phyloP scores from a whole-genome alignment of 2,113 vertebrate genomes.

The Melanerpes aurifrons region DNA sequence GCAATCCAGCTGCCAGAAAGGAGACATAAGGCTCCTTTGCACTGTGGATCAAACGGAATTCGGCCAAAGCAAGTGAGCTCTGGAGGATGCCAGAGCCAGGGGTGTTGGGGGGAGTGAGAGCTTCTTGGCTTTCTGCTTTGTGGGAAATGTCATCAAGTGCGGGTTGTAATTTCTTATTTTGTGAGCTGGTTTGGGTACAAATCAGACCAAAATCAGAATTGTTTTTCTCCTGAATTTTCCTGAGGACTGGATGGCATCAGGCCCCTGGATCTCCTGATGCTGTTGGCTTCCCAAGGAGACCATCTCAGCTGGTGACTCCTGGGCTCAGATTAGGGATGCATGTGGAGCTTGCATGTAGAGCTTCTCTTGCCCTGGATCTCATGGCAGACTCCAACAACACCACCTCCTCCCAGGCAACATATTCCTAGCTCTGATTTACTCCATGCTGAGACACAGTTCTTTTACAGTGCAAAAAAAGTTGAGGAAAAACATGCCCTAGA shows the following conservation, averaged over 20 bases:
- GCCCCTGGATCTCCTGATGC: not conserved
- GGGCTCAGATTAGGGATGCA: accelerated
- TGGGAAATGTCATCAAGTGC: not conserved
- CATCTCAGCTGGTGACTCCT: not conserved
- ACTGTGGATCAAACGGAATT: not conserved
- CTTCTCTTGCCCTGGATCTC: not conserved
- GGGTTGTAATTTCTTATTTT: not conserved
- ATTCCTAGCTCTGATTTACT: not conserved
- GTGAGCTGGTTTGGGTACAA: slow-evolving; percentile 7
- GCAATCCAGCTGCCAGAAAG: slow-evolving; percentile 33
- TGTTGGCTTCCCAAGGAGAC: not conserved
- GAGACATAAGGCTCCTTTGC: not conserved
- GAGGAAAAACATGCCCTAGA: not conserved
- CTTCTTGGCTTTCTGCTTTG: not conserved
- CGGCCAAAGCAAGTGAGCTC: not conserved
- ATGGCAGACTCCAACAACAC: not conserved
- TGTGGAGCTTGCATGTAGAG: not conserved
- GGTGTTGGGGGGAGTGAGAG: not conserved
- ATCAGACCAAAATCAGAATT: not conserved
- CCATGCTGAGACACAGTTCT: not conserved
- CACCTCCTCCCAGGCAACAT: not conserved
- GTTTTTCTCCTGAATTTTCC: not conserved
- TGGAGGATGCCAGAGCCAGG: slow-evolving; percentile 14
- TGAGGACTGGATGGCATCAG: not conserved
- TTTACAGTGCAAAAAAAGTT: not conserved